A percentile compares a stretch with the other conserved stretches of the same genome.
These are phyloP conservation scores for Reticulitermes lucifugus DNA, from an alignment of 2,888 invertebrate species.

Conservation along the genomic window DNA sequence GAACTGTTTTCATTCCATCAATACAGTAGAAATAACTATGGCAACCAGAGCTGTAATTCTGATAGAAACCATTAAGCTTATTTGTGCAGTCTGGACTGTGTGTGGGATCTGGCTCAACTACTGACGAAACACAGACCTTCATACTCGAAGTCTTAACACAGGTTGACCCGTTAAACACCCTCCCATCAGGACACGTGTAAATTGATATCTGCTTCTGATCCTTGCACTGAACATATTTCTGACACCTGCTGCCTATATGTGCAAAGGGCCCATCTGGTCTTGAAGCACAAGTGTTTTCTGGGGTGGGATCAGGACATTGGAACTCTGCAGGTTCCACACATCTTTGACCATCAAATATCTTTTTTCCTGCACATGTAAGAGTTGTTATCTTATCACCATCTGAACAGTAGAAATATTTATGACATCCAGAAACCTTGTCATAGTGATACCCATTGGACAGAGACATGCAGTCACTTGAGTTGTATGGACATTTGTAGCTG, in stretches of 20 bases:
- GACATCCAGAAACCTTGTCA: constrained; percentile 68
- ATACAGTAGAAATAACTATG: constrained; percentile 71
- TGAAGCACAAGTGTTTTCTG: constrained; percentile 56
- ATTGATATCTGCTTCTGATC: constrained; percentile 54
- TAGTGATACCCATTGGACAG: constrained; percentile 70
- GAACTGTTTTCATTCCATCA: constrained; percentile 66
- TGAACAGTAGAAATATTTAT: constrained; percentile 71
- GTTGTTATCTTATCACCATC: constrained; percentile 69
- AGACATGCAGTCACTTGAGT: constrained; percentile 66
- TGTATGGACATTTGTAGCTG: constrained; percentile 61
- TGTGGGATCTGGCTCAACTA: background rate
- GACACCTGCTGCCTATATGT: constrained; percentile 56
- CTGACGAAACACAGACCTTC: constrained; percentile 55
- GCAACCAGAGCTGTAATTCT: constrained; percentile 67
- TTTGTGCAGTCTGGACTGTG: constrained; percentile 59
- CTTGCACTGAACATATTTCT: constrained; percentile 57
- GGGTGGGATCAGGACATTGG: constrained; percentile 62
- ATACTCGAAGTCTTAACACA: constrained; percentile 54
- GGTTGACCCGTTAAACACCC: constrained; percentile 58
- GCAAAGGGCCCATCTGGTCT: constrained; percentile 58
- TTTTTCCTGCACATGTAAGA: constrained; percentile 68
- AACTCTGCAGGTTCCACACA: constrained; percentile 66
- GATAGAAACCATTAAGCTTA: constrained; percentile 67
- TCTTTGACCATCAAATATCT: constrained; percentile 70
- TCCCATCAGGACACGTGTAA: constrained; percentile 56